Percentiles rank a stretch among this genome's conserved stretches.
phyloP scores from a whole-genome alignment of 53 echinoderm and acorn worm species.

The Stichopus horrens region DNA sequence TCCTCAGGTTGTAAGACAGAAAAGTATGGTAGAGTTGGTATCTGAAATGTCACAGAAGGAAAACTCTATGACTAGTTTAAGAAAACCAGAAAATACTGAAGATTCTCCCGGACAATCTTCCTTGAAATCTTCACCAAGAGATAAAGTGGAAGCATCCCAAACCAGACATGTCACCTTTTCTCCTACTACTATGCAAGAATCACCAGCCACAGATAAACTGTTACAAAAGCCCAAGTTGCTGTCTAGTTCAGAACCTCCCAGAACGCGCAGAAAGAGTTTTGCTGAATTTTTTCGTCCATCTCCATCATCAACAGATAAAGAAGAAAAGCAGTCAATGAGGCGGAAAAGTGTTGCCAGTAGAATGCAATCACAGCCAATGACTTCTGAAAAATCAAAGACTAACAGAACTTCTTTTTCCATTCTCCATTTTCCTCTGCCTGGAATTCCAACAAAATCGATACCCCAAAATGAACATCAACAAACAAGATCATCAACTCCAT shows the following conservation, averaged over 20 bases:
- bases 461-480: neutral
- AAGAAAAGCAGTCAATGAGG: slow-evolving; percentile 50
- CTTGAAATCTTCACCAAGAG: neutral
- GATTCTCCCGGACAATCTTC: neutral
- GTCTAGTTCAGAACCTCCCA: slow-evolving; percentile 35
- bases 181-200: neutral
- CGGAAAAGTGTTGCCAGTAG: slow-evolving; percentile 70
- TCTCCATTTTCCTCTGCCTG: slow-evolving; percentile 68
- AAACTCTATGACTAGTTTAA: slow-evolving; percentile 3
- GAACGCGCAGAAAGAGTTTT: slow-evolving; percentile 67
- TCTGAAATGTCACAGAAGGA: slow-evolving; percentile 1
- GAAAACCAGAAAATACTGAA: neutral
- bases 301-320: slow-evolving; percentile 23
- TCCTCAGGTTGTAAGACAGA: neutral
- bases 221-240: neutral
- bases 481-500: too few species aligned
- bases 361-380: slow-evolving; percentile 52
- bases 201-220: neutral
- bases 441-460: slow-evolving; percentile 46
- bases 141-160: neutral
- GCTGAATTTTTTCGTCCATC: slow-evolving; percentile 69
- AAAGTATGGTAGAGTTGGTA: slow-evolving; percentile 29
- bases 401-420: slow-evolving; percentile 58
- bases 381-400: slow-evolving; percentile 41
- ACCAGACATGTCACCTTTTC: slow-evolving; percentile 37